These are phyloP conservation scores for Dioctria rufipes DNA, from an alignment of 2,888 invertebrate species.

Conservation along the genomic window DNA sequence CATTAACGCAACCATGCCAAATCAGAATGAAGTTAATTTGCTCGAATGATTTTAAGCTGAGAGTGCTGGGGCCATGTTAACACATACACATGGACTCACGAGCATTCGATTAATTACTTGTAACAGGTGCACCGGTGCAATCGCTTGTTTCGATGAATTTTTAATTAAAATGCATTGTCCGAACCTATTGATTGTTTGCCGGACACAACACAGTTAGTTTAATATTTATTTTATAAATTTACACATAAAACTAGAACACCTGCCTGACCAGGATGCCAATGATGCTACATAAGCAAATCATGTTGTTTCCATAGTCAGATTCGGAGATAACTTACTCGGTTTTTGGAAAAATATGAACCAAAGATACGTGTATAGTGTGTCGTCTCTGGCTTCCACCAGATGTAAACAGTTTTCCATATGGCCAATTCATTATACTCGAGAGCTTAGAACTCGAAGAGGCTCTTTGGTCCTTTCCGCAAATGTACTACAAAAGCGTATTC, in stretches of 20 bases:
- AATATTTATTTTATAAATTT: conserved; percentile 50
- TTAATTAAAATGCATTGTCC: conserved; percentile 47
- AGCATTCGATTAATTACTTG: conserved; percentile 5
- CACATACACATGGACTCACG: background rate
- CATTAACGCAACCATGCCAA: conserved; percentile 12
- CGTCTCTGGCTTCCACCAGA: background rate
- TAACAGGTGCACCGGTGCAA: conserved; percentile 41
- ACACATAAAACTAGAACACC: background rate
- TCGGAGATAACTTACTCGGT: background rate
- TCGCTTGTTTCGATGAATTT: conserved; percentile 38
- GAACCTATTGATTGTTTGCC: conserved; percentile 6
- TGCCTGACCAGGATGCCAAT: background rate
- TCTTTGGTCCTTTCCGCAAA: conserved; percentile 24
- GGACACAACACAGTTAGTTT: conserved; percentile 25
- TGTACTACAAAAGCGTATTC: conserved; percentile 9
- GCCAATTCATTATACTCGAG: conserved; percentile 46
- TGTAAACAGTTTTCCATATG: conserved; percentile 45
- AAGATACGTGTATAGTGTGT: background rate
- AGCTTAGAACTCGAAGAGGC: conserved; percentile 19
- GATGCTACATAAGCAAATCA: background rate
- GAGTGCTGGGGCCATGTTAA: background rate
- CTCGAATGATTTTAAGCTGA: conserved; percentile 4
- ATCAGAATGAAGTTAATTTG: conserved; percentile 42
- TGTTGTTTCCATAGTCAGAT: background rate
- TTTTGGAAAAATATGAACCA: background rate